Base-by-base conservation (phyloP, 2,888 invertebrate species). In the Apeira syringaria region DNA sequence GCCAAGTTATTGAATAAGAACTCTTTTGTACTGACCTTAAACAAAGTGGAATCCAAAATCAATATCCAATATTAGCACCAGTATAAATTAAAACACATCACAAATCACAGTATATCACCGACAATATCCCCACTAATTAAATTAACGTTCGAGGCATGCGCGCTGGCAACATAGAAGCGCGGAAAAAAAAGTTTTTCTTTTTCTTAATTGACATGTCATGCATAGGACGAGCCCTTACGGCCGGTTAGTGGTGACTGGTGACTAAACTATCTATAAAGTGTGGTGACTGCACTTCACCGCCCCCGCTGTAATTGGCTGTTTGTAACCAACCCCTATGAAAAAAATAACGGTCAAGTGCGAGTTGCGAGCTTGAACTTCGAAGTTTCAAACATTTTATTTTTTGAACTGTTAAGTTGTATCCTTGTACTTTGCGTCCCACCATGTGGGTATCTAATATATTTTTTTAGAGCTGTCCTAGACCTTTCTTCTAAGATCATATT, bases 301-400 rank as follows among this genome's bases (percentile, higher is more conserved):
- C 87, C 83, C 82, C 67, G 61, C 70, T 74, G 77, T 88, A 87
- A 89, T 88, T 87, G 88, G 86, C 74, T 87, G 88, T 87, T 86
- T 88, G 85, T 86, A 83, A 78, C 86, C 85, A 87, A 80, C 86
- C 87, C 87, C 83, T 82, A 70, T 77, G 70, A 77, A 85, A 87
- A 87, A 81, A 87, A 44, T 17, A 13, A 24, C 18, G 29, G 39
- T 17, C 31, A 39, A 46, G 31, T 12, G 39, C 9, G 34, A 35
- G 1, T 13, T 20, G 0, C 20, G 24, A 22, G 6, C 7, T 7
- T 7, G 20, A 2, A 7, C 13, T 13, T 5, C 8, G n/a, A 9
- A 11, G 37, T 44, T 33, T 32, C 9, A 36, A 17, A 12, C n/a
- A 15, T 3, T 4, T 2, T 15, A 15, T 4, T 15, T n/a, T n/a